A percentile compares a stretch with the other conserved stretches of the same genome.
Evolutionary conservation across 1,140 invertebrate species (phyloP).

Genomic region (Heterodera carotae): DNA sequence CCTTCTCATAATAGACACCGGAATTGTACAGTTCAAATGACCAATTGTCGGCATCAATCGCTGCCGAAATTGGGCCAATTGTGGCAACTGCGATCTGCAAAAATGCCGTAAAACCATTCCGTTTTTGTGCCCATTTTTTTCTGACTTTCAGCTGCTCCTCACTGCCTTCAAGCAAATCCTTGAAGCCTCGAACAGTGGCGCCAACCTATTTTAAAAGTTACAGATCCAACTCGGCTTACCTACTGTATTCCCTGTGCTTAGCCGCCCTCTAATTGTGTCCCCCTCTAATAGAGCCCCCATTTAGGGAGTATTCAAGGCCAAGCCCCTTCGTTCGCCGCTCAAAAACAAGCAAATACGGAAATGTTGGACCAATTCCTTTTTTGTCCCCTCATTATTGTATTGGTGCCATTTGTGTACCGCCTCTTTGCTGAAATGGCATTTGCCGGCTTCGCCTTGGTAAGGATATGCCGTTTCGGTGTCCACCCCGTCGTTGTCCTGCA

Average conservation of each 20-base stretch:
- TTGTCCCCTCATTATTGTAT: too few species aligned
- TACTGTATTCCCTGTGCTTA: too few species aligned
- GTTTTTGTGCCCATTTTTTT: conserved; percentile 36
- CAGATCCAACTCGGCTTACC: too few species aligned
- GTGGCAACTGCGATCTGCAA: conserved; percentile 76
- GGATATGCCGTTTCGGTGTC: conserved; percentile 88
- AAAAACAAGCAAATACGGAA: too few species aligned
- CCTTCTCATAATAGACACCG: conserved; percentile 74
- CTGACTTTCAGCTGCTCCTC: conserved; percentile 73
- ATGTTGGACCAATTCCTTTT: too few species aligned
- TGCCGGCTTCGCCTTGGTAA: conserved; percentile 75
- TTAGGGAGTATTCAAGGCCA: too few species aligned
- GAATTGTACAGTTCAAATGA: conserved; percentile 78
- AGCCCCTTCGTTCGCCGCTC: too few species aligned
- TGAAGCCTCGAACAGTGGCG: conserved; percentile 80
- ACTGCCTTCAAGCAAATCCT: conserved; percentile 72
- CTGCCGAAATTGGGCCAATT: conserved; percentile 79
- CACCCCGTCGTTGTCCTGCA: conserved; percentile 80
- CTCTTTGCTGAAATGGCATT: conserved; percentile 7
- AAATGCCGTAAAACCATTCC: neutral
- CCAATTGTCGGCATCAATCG: conserved; percentile 81
- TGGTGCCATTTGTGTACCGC: neutral
- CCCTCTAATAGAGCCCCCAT: too few species aligned
- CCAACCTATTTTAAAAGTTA: conserved; percentile 70
- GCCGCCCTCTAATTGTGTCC: too few species aligned